A percentile compares a stretch with the other conserved stretches of the same genome.
Evolutionary conservation across 1,140 invertebrate genomes (phyloP).

Genomic region (Lepidurus packardi): DNA sequence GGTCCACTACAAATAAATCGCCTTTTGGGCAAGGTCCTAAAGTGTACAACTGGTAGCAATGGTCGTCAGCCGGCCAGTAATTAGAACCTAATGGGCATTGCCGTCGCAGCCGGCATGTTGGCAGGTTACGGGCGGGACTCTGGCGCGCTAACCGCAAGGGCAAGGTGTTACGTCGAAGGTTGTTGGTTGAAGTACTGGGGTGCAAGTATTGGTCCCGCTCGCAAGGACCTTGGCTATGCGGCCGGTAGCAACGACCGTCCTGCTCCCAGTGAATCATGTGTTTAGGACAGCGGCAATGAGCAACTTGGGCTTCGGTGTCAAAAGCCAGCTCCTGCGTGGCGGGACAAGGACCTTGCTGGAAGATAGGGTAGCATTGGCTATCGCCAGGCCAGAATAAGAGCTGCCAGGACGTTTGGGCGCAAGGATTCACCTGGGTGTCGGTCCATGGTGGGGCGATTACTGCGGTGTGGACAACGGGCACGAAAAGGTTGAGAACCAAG

Average conservation of each 20-base stretch:
- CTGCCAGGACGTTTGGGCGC: slow-evolving; percentile 72
- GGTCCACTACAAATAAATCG: slow-evolving; percentile 50
- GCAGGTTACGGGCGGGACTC: not conserved
- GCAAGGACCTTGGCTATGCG: slow-evolving; percentile 34
- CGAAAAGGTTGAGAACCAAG: not conserved
- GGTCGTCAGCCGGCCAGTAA: slow-evolving; percentile 60
- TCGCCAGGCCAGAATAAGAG: slow-evolving; percentile 73
- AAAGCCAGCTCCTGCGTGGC: slow-evolving; percentile 69
- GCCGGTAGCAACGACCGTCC: slow-evolving; percentile 32
- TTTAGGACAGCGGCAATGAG: slow-evolving; percentile 33
- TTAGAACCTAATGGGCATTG: slow-evolving; percentile 30
- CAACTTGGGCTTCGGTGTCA: slow-evolving; percentile 31
- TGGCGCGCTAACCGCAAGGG: slow-evolving; percentile 18
- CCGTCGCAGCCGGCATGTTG: slow-evolving; percentile 28
- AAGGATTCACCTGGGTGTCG: slow-evolving; percentile 69
- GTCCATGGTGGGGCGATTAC: slow-evolving; percentile 78
- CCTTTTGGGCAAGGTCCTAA: slow-evolving; percentile 69
- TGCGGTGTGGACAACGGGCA: slow-evolving; percentile 12
- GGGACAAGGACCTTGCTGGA: slow-evolving; percentile 63
- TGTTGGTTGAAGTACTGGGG: slow-evolving; percentile 18
- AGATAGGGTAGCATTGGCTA: slow-evolving; percentile 77
- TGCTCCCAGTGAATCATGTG: slow-evolving; percentile 32
- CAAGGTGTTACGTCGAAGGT: not conserved
- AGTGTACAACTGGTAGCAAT: slow-evolving; percentile 61
- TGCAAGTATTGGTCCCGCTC: slow-evolving; percentile 32